Evolutionary conservation across 2,888 invertebrate genomes (phyloP), one percentile per base, ranked within the genome.

Genomic region (Morinoia aosen): DNA sequence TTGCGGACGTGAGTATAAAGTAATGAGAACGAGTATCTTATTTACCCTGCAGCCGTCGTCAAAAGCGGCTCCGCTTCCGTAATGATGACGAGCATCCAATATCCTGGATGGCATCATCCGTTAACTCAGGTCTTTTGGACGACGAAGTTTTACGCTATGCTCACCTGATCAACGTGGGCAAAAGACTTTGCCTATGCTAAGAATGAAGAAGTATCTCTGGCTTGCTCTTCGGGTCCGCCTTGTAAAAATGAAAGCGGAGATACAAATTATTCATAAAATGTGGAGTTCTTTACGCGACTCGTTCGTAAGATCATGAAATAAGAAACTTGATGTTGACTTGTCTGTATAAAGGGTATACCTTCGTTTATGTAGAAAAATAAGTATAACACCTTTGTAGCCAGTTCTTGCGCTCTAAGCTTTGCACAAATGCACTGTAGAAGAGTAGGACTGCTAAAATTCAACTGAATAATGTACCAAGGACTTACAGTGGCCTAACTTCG

Each of bases 31-130:
- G 0, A 0, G 19, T 76, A 48, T 76, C 8, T 14, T 76, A 76
- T 76, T 33, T 76, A 76, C 33, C 8, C 76, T 76, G 76, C 25
- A 76, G 76, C 76, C 33, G 25, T 76, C 33, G 76, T 76, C 25
- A 76, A 33, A 33, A 33, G 76, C 76, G 19, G 25, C 76, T 76
- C 76, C 33, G 76, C 76, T 33, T 3, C 76, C 76, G 76, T 76
- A 76, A 76, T 76, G 76, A 76, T 76, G 76, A 76, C 76, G 76
- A 76, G 76, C 76, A 76, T 76, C 76, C 76, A 76, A 76, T 76
- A 76, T 76, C 76, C 76, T 33, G 76, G 76, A 76, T 33, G 76
- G 33, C 76, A 33, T 76, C 76, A 33, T 76, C 33, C 76, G 76
- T 76, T 76, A 76, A 76, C 76, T 76, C 76, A 76, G 76, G 48